Base-by-base conservation (phyloP, 2,888 invertebrate genomes). In the Caenorhabditis uteleia region DNA sequence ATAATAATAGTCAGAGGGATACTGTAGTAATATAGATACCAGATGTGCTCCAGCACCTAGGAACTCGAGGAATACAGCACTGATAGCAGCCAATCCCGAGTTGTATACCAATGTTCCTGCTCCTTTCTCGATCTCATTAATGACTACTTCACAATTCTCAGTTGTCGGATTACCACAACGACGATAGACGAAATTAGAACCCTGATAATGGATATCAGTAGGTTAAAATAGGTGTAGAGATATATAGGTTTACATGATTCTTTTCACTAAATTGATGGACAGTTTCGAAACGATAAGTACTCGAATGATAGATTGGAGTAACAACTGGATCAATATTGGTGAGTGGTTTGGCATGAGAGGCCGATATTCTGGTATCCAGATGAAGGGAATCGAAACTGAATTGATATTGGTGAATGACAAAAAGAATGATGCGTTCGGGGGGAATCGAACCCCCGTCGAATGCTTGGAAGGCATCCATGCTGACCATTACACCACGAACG, bases 21-120 rank as follows among this genome's bases (percentile, higher is more conserved):
- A 12, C 31, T 31, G 10, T 31, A 8, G 12, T 12, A 31, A 31
- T 31, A n/a, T n/a, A n/a, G 31, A 3, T 40, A 75, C 74, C 46
- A 85, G 71, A 61, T 85, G 84, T 60, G 84, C 83, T 12, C 85
- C 84, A 1, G 82, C 65, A 34, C 78, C 75, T 14, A 85, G 75
- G 49, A 84, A 82, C 26, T 78, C 76, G 26, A 84, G 57, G 8
- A 85, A 74, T 5, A 82, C 79, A 1, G 83, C 78, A 6, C 75
- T 78, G 4, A 84, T 74, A 16, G 85, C 77, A 0, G 75, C 72
- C 26, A 78, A 50, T 3, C 78, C 78, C 7, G 75, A 71, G 43
- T 60, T 62, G 54, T 72, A 74, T 14, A 66, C 29, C 10, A 75
- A 47, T 1, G 69, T 64, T 10, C 70, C 77, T 6, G 54, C 66